Base-by-base conservation (phyloP, 2,888 invertebrate species). In the Pantelozetes paolii region DNA sequence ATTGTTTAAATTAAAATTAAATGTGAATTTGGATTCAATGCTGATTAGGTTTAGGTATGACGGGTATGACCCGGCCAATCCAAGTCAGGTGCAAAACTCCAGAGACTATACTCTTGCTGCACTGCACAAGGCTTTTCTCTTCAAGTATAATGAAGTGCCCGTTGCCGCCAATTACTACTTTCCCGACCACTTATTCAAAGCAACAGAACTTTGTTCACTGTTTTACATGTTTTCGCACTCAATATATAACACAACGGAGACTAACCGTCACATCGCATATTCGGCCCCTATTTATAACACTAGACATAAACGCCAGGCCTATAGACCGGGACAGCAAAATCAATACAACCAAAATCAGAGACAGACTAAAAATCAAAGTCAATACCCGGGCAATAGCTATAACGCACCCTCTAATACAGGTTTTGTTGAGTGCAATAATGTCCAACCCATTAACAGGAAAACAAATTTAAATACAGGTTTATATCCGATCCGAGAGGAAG, bases 141-240 rank as follows among this genome's bases (percentile, higher is more conserved):
- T 59, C 13, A 9, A 2, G 1, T 9, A 57, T 30, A 6, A 32
- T 1, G 2, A 13, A 23, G 1, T 26, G 8, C 8, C 9, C 18
- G 32, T 15, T 18, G 15, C 20, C 15, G 18, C 15, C 18, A 54
- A 48, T 18, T 70, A 74, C 18, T 54, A 70, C 32, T 74, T 74
- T 32, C 74, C 74, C 18, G 74, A 74, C 23, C 15, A 26, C 20
- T 36, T 74, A 2, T 74, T 50, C 50, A 70, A 1, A 18, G 9
- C n/a, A 26, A 26, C 48, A n/a, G 78, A 78, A 67, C 71, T 76
- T 28, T 78, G 78, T 57, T 76, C 78, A 1, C 54, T 78, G 15
- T 76, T 75, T 45, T 77, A 75, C 57, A 78, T 78, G 78, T 48
- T 78, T 0, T 78, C 78, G 0, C 78, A 78, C 23, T 73, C 71